Percentiles rank a stretch among this genome's conserved stretches.
These are phyloP conservation scores for Lasioglossum lativentre DNA, from an alignment of 2,888 invertebrate genomes.

Conservation along the genomic window DNA sequence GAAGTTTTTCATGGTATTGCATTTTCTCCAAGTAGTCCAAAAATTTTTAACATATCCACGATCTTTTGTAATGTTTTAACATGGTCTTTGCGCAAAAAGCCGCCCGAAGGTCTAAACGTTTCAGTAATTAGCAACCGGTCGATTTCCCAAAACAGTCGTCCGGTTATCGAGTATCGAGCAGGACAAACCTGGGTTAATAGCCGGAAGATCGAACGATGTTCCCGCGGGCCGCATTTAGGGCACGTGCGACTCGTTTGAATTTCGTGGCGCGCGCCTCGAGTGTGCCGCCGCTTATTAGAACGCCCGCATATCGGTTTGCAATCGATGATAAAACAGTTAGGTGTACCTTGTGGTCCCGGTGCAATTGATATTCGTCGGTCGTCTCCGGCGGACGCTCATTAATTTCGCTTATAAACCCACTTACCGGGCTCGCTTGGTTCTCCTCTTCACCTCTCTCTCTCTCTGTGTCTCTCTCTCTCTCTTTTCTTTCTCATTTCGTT, in stretches of 20 bases:
- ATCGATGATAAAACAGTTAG: conserved; percentile 47
- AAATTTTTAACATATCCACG: not conserved
- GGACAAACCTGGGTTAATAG: conserved; percentile 12
- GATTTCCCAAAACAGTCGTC: too few relatives aligned
- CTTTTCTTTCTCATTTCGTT: not conserved
- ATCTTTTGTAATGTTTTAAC: not conserved
- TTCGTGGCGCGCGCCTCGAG: conserved; percentile 35
- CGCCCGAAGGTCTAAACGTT: too few relatives aligned
- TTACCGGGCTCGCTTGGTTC: not conserved
- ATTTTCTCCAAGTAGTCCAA: not conserved
- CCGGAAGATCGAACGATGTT: not conserved
- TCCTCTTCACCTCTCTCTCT: not conserved
- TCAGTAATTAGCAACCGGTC: too few relatives aligned
- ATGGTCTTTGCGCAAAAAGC: not conserved
- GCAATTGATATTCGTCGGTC: conserved; percentile 29
- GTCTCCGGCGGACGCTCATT: conserved; percentile 8
- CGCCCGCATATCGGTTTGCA: conserved; percentile 40
- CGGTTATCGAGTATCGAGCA: not conserved
- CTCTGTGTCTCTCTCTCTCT: not conserved
- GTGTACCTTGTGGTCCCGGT: not conserved
- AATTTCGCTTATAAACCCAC: conserved; percentile 3
- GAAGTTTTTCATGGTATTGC: not conserved
- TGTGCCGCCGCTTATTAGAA: conserved; percentile 35
- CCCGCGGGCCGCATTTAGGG: conserved; percentile 23
- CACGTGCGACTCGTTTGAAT: conserved; percentile 19